phyloP scores from a whole-genome alignment of 2,113 vertebrate genomes.

The Tauraco erythrolophus region DNA sequence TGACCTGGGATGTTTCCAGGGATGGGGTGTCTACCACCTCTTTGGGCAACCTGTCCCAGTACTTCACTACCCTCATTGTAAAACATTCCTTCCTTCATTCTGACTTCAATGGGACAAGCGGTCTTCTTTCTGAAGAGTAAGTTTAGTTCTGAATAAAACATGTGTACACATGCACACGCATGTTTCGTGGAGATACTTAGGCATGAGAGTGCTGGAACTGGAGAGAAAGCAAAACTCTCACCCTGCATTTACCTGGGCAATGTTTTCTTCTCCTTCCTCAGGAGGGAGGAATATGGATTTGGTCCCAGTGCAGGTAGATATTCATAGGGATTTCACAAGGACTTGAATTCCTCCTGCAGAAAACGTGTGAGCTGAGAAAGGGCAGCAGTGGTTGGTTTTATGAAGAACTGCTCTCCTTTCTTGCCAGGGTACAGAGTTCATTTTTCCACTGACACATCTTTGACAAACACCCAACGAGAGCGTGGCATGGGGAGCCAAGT shows the following conservation, averaged over 20 bases:
- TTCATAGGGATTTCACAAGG: background rate
- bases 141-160: background rate
- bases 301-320: background rate
- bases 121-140: background rate
- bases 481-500: background rate
- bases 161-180: background rate
- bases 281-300: background rate
- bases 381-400: background rate
- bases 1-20: background rate
- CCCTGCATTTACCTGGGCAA: background rate
- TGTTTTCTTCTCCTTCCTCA: background rate
- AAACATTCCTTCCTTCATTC: background rate
- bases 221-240: background rate
- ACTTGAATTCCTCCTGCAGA: background rate
- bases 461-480: background rate
- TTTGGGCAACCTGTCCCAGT: background rate
- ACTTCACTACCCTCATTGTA: background rate
- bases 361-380: background rate
- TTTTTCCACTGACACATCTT: constrained; percentile 49
- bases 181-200: background rate
- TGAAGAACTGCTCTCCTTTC: background rate
- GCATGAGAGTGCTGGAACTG: background rate
- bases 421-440: background rate
- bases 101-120: background rate
- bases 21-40: background rate